Evolutionary conservation across 2,113 vertebrate species (phyloP).

Genomic region (Danionella cerebrum): DNA sequence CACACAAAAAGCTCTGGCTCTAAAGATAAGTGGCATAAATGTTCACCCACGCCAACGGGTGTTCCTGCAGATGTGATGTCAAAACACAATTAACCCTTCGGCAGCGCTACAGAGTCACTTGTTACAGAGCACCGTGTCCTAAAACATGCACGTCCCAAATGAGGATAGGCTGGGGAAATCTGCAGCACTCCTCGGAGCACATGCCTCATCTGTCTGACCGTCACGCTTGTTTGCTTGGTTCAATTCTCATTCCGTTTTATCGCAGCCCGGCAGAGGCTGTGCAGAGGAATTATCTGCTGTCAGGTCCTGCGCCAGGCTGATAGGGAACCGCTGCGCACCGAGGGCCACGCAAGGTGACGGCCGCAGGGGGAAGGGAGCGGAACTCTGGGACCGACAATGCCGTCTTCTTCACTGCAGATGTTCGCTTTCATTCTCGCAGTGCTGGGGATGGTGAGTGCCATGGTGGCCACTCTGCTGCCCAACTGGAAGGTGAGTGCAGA

Average conservation of each 20-base stretch:
- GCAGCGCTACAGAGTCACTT: conserved; percentile 37
- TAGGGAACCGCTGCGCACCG: conserved; percentile 31
- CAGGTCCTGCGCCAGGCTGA: conserved; percentile 46
- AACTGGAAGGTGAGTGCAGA: conserved; percentile 84
- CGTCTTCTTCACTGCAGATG: conserved; percentile 77
- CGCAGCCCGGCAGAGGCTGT: conserved; percentile 54
- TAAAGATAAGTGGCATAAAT: conserved; percentile 1
- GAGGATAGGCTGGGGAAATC: conserved; percentile 24
- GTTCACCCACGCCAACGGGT: conserved; percentile 20
- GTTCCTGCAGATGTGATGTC: conserved; percentile 45
- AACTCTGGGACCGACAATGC: conserved; percentile 60
- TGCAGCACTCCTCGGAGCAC: conserved; percentile 34
- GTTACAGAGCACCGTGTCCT: conserved; percentile 28
- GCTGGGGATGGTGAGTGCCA: conserved; percentile 71
- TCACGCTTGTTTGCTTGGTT: conserved; percentile 61
- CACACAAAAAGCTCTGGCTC: conserved; percentile 1
- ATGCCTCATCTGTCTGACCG: conserved; percentile 59
- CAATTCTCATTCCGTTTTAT: conserved; percentile 47
- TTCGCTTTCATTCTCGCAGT: conserved; percentile 82
- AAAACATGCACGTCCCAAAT: conserved; percentile 26
- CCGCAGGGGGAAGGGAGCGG: neutral
- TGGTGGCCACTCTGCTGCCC: conserved; percentile 80
- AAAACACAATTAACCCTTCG: conserved; percentile 40
- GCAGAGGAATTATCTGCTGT: conserved; percentile 51
- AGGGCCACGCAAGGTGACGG: conserved; percentile 37